Base-by-base conservation (phyloP, 2,797 vertebrate species). In the Tragopan temminckii region DNA sequence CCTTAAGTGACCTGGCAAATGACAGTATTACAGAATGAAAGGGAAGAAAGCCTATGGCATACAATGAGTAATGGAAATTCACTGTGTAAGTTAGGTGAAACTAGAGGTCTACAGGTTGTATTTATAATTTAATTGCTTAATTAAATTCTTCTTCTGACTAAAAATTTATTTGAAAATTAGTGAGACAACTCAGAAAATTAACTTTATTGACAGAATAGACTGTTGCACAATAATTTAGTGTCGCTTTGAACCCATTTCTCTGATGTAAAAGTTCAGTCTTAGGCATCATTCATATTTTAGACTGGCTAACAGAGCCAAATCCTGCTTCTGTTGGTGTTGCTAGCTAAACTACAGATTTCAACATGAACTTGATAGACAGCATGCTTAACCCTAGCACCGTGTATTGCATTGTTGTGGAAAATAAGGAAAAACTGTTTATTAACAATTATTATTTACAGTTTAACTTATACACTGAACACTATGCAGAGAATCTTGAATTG, bases 1-100 rank as follows among this genome's bases (percentile, higher is more conserved):
- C 71, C 27, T 70, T 80, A 88, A 86, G 71, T 94, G 79, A 69
- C 61, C 80, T 90, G 67, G 63, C 63, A 81, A 81, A 79, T 59
- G 79, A 46, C 57, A 80, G 1, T 70, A 62, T 91, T 66, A 82
- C 48, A 74, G 62, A 77, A 62, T 46, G 75, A 42, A 50, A 78
- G 52, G 88, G 55, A 75, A 59, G n/a, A 90, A 85, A 71, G 33
- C 25, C 29, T 66, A 5, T 76, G 23, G 29, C 38, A 71, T 57
- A 62, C 8, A 80, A 16, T 62, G 33, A 70, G n/a, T 71, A 68
- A 80, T 64, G 69, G 57, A 82, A 91, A 86, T 76, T 83, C 52
- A 68, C 64, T 88, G 10, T 55, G 10, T 62, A 31, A 74, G n/a
- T 48, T 85, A 79, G 27, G 33, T 83, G 33, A 90, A 91, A 48